Evolutionary conservation across 2,797 vertebrate genomes (phyloP).

Genomic region (Alfaro cultratus): DNA sequence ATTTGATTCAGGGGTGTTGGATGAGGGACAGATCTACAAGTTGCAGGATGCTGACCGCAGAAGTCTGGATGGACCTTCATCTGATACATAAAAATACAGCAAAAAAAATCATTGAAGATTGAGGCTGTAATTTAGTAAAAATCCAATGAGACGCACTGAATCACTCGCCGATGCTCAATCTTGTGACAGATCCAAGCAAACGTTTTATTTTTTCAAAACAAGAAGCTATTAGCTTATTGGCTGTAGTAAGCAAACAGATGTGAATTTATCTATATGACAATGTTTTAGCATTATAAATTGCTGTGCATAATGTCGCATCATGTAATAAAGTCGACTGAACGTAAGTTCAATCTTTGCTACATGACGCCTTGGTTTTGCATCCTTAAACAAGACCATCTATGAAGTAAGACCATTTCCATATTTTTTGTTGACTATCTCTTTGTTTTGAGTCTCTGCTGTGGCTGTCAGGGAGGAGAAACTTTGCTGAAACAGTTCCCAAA

Average conservation of each 20-base stretch:
- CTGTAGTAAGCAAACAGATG: background rate
- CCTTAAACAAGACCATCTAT: background rate
- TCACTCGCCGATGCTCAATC: background rate
- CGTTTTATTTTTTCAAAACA: background rate
- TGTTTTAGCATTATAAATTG: background rate
- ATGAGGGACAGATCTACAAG: background rate
- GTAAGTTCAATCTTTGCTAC: background rate
- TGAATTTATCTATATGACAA: background rate
- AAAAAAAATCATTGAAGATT: background rate
- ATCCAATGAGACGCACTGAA: background rate
- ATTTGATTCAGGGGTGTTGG: background rate
- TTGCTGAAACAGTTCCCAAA: constrained; percentile 60
- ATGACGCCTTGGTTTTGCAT: background rate
- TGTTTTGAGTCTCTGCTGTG: constrained; percentile 57
- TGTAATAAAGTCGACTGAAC: too few relatives aligned
- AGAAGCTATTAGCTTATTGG: background rate
- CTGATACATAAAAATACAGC: background rate
- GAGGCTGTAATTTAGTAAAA: background rate
- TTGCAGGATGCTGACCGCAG: background rate
- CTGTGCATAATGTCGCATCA: background rate
- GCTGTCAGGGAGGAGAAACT: constrained; percentile 45
- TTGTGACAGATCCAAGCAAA: background rate
- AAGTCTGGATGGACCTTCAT: background rate
- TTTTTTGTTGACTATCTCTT: constrained; percentile 29
- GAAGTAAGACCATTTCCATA: background rate